A percentile compares a stretch with the other conserved stretches of the same genome.
Evolutionary conservation across 2,888 invertebrate genomes (phyloP).

Genomic region (Neoitamus cyanurus): DNA sequence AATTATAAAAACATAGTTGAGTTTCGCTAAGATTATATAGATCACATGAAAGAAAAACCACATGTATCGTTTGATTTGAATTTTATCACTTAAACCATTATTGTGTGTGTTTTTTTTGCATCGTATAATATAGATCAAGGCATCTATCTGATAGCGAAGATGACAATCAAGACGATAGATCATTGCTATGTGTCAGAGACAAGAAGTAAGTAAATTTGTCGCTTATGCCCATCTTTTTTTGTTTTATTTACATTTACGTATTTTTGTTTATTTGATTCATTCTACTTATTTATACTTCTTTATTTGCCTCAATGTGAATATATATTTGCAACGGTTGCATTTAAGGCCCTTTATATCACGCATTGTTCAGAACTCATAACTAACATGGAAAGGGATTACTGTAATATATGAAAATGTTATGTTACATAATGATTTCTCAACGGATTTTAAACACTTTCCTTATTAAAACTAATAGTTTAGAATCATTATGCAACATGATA

Average conservation of each 20-base stretch:
- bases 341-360: neutral
- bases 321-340: neutral
- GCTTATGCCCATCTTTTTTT: conserved; percentile 16
- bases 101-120: conserved; percentile 35
- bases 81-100: conserved; percentile 16
- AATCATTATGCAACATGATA: neutral
- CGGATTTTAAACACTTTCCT: neutral
- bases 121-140: conserved; percentile 57
- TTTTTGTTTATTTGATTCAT: neutral
- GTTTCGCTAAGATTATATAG: neutral
- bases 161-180: conserved; percentile 65
- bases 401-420: neutral
- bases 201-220: conserved; percentile 60
- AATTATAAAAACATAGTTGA: neutral
- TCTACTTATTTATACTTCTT: neutral
- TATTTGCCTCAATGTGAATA: neutral
- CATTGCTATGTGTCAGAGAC: conserved; percentile 65
- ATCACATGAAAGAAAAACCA: neutral
- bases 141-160: conserved; percentile 67
- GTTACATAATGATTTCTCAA: neutral
- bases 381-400: neutral
- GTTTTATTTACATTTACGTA: neutral
- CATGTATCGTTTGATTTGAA: conserved; percentile 45
- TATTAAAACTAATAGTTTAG: neutral
- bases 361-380: neutral